phyloP scores from a whole-genome alignment of 2,113 vertebrate species.

The Geococcyx californianus region DNA sequence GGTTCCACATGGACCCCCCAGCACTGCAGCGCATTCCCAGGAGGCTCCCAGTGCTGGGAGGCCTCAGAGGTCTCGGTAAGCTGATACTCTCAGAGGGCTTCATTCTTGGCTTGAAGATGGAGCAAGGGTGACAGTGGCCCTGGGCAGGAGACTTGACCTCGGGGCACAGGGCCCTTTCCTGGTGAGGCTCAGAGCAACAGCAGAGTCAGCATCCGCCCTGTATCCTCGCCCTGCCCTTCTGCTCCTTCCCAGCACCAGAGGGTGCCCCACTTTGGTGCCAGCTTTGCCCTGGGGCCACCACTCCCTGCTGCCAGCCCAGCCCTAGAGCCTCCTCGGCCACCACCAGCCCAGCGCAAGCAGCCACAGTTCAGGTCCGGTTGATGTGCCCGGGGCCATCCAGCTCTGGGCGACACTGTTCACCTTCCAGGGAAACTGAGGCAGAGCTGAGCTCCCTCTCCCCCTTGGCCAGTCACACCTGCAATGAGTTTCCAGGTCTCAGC shows the following conservation, averaged over 20 bases:
- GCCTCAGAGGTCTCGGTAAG: rapidly evolving
- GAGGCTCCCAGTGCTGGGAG: not conserved
- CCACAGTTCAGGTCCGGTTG: rapidly evolving
- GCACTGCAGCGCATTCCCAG: rapidly evolving
- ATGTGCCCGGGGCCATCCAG: too few relatives aligned
- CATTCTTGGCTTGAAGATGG: rapidly evolving
- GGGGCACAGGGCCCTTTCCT: slow-evolving; percentile 21
- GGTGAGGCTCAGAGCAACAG: slow-evolving; percentile 75
- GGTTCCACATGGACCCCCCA: rapidly evolving
- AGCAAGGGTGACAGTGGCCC: not conserved
- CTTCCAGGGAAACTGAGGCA: too few relatives aligned
- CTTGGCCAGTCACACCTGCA: not conserved
- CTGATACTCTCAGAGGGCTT: not conserved
- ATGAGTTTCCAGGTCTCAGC: not conserved
- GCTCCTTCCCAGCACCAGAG: not conserved
- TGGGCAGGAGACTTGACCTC: not conserved
- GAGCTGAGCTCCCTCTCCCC: too few relatives aligned
- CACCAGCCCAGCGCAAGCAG: not conserved
- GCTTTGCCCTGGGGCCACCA: not conserved
- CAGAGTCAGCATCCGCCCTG: slow-evolving; percentile 37
- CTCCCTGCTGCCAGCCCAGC: not conserved
- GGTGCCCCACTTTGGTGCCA: not conserved
- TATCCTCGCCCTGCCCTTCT: not conserved
- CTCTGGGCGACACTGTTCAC: too few relatives aligned
- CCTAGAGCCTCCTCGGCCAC: not conserved